These are phyloP conservation scores for Ciconia boyciana DNA, from an alignment of 2,113 vertebrate genomes.

Conservation along the genomic window DNA sequence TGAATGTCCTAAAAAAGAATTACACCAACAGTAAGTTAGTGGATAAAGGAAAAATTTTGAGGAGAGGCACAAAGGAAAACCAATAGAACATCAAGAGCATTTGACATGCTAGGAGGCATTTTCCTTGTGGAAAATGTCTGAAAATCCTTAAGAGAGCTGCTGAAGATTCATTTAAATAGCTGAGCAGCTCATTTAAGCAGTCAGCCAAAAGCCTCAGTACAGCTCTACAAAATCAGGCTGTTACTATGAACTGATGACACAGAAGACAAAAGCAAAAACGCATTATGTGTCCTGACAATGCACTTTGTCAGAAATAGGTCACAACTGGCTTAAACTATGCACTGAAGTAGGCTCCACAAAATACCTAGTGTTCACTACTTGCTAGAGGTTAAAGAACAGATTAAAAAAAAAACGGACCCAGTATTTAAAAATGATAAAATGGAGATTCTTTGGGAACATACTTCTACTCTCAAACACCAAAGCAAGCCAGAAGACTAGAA, in stretches of 20 bases:
- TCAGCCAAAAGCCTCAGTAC: neutral
- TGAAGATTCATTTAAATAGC: conserved; percentile 46
- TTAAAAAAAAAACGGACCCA: neutral
- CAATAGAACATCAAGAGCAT: conserved; percentile 42
- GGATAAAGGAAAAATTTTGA: conserved; percentile 29
- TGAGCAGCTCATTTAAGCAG: conserved; percentile 17
- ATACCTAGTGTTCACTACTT: rapidly evolving
- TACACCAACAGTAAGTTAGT: neutral
- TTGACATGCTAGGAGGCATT: conserved; percentile 32
- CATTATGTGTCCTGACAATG: neutral
- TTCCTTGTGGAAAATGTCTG: conserved; percentile 35
- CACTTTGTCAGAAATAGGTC: neutral
- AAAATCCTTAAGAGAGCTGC: conserved; percentile 4
- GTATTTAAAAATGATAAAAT: neutral
- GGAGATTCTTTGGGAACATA: neutral
- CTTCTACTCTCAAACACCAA: neutral
- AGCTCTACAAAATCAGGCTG: neutral
- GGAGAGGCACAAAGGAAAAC: conserved; percentile 31
- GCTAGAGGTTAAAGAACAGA: neutral
- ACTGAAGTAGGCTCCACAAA: neutral
- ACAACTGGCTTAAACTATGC: neutral
- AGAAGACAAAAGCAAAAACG: neutral
- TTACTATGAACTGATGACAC: neutral
- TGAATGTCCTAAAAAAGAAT: conserved; percentile 39
- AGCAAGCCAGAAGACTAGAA: neutral